Conservation (phyloP, 2,797 vertebrate genomes). For the Mallotus villosus region DNA sequence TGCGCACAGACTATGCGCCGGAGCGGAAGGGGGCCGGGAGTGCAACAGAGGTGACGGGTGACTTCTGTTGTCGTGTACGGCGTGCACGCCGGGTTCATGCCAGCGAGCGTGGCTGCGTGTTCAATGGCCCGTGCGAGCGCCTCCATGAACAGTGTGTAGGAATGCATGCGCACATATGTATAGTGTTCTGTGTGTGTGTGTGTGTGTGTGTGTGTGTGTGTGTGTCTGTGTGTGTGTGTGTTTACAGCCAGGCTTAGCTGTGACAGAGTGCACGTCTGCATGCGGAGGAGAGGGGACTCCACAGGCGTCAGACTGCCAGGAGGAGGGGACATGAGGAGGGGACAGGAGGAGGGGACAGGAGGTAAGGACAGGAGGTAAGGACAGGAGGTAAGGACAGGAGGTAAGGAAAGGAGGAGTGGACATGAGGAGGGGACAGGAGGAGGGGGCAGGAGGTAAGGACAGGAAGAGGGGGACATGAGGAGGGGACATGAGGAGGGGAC, state of each 20-base stretch:
- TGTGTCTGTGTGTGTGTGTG: background rate
- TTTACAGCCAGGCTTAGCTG: constrained; percentile 11
- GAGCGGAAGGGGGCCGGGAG: background rate
- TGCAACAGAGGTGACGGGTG: background rate
- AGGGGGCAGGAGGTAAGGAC: constrained; percentile 21
- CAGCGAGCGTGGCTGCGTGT: background rate
- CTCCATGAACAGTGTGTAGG: background rate
- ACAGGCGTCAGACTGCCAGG: background rate
- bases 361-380: constrained; percentile 4
- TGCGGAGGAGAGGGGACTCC: constrained; percentile 8
- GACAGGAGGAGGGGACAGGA: background rate
- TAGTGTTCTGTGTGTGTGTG: background rate
- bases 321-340: no score
- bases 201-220: background rate
- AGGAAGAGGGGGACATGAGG: background rate
- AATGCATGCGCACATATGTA: background rate
- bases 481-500: constrained; percentile 12
- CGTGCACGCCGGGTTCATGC: background rate
- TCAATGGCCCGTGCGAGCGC: no score
- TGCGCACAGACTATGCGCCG: background rate
- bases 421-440: background rate
- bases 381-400: constrained; percentile 17
- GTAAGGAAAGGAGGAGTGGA: constrained; percentile 1
- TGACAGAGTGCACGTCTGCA: constrained; percentile 40
- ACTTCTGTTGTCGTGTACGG: background rate